Percentiles rank a stretch among this genome's conserved stretches.
Conservation (phyloP, 1,140 invertebrate species). For the Leucophenga varia region DNA sequence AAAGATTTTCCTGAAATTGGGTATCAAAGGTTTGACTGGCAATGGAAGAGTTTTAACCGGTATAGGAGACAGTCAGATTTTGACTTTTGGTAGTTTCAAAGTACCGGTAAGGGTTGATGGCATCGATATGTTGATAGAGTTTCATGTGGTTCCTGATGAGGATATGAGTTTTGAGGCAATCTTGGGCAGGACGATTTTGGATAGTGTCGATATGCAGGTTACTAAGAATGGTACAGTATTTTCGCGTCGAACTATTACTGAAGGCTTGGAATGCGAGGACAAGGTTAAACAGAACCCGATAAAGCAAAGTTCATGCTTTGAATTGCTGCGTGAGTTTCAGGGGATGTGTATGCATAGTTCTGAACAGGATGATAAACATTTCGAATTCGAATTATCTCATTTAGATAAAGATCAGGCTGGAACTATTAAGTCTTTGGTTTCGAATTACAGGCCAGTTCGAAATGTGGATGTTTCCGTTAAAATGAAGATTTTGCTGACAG, state of each 20-base stretch:
- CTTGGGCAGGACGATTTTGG: constrained; percentile 8
- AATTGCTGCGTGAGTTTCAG: background rate
- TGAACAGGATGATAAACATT: background rate
- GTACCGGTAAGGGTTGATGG: background rate
- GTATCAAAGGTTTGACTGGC: background rate
- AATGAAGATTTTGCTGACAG: constrained; percentile 23
- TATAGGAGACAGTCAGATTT: constrained; percentile 7
- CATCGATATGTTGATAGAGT: constrained; percentile 7
- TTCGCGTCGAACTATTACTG: background rate
- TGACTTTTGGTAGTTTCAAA: constrained; percentile 10
- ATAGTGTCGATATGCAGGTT: constrained; percentile 1
- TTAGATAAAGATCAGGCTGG: background rate
- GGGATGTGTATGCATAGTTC: background rate
- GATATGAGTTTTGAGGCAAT: constrained; percentile 11
- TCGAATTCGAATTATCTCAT: background rate
- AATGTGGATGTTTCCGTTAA: constrained; percentile 9
- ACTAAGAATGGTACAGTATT: background rate
- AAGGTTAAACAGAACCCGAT: background rate
- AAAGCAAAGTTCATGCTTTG: background rate
- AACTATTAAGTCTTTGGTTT: background rate
- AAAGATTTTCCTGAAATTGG: background rate
- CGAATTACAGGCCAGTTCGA: background rate
- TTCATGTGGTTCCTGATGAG: constrained; percentile 11
- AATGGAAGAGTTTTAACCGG: constrained; percentile 2
- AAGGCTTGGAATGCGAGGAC: no score